Percentiles rank a stretch among this genome's conserved stretches.
These are phyloP conservation scores for Silurus lanzhouensis DNA, from an alignment of 2,797 vertebrate genomes.

Conservation along the genomic window DNA sequence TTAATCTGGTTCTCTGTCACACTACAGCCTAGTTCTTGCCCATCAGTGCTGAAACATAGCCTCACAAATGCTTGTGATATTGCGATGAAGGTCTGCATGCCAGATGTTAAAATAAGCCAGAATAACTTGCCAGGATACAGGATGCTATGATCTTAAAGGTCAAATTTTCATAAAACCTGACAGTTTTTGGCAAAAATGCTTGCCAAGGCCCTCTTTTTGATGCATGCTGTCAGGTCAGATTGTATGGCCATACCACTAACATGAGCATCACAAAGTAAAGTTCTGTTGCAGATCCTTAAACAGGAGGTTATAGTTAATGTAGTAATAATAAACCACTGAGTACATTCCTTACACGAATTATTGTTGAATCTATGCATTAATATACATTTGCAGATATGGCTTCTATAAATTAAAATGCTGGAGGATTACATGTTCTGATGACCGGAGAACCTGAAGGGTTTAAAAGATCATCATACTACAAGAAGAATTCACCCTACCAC, in stretches of 20 bases:
- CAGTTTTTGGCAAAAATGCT: background rate
- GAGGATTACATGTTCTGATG: background rate
- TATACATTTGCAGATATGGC: background rate
- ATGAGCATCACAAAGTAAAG: background rate
- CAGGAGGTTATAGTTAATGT: background rate
- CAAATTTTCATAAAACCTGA: background rate
- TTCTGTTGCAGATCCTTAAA: background rate
- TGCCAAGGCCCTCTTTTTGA: background rate
- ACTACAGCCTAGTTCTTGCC: background rate
- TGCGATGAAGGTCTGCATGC: background rate
- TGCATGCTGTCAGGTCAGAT: background rate
- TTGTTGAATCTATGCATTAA: background rate
- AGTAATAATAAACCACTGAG: background rate
- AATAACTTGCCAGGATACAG: background rate
- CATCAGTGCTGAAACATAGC: background rate
- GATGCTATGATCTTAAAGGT: constrained; percentile 6
- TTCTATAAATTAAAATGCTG: background rate
- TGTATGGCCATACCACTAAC: background rate
- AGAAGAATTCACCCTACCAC: too few species aligned
- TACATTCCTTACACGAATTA: background rate
- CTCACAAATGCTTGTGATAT: background rate
- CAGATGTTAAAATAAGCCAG: constrained; percentile 12
- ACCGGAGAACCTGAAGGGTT: background rate
- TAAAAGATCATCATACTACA: too few species aligned
- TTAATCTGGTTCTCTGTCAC: background rate